Base-by-base conservation (phyloP, 2,888 invertebrate genomes). In the Caenorhabditis afra region DNA sequence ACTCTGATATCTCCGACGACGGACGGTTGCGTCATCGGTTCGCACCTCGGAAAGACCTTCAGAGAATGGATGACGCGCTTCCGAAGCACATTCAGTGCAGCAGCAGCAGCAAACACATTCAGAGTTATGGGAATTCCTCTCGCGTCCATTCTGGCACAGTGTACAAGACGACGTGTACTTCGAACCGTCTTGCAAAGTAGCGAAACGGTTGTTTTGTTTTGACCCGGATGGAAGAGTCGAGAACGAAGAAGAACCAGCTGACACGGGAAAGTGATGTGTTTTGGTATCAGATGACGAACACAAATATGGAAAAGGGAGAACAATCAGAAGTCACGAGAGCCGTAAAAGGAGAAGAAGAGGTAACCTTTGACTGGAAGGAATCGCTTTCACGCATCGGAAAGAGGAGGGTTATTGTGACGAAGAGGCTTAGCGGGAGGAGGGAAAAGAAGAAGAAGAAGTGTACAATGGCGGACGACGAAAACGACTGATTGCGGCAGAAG, bases 401-500 rank as follows among this genome's bases (percentile, higher is more conserved):
- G n/a, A n/a, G 22, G 16, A 20, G 58, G 49, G 49, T 37, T 59
- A 52, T 23, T 20, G 39, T 35, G 8, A 29, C 49, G 50, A 45
- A 45, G 18, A 45, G 41, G 68, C 68, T 68, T 68, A 61, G 44
- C 7, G 50, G 8, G 22, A 22, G 29, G 3, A 7, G 29, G 7
- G 7, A 29, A 7, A 50, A 23, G 20, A 55, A 62, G 7, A 29
- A 29, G 29, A 50, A 23, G 20, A 55, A 62, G 47, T 71, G 64
- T 62, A 62, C 70, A 47, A 71, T 61, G 55, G 22, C 50, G 39
- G 22, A 50, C 49, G 50, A 61, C 44, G 61, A 62, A 71, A 71
- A 55, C 70, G 64, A 71, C 57, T 71, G 71, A 71, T 64, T 55
- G 55, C 71, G 71, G 49, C 55, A 61, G 29, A 29, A 29, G 22